phyloP scores from a whole-genome alignment of 1,140 invertebrate genomes.

The Mizuhopecten yessoensis region DNA sequence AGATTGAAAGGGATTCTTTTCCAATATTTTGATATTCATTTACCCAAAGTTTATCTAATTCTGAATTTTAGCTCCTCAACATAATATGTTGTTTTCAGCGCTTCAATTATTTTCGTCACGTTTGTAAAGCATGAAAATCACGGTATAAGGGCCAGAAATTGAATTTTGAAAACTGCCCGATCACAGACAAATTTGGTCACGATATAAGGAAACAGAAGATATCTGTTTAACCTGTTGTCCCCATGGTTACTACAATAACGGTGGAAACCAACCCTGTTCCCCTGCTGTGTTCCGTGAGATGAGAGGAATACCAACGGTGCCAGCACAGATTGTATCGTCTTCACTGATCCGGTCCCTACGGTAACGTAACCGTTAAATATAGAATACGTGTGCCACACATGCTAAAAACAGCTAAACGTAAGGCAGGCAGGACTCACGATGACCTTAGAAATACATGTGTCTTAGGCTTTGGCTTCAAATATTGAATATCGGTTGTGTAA shows the following conservation, averaged over 20 bases:
- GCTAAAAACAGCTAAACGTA: neutral
- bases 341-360: conserved; percentile 79
- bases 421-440: conserved; percentile 29
- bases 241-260: neutral
- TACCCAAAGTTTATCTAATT: no score
- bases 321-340: conserved; percentile 78
- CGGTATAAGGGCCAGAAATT: no score
- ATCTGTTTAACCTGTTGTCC: neutral
- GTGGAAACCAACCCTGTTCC: conserved; percentile 60
- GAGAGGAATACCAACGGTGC: conserved; percentile 63
- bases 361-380: conserved; percentile 9
- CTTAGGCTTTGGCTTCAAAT: no score
- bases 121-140: no score
- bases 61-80: no score
- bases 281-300: conserved; percentile 72
- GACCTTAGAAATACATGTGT: neutral
- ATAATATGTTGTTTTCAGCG: no score
- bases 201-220: neutral
- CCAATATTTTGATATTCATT: no score
- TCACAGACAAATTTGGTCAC: no score
- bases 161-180: no score
- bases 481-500: no score
- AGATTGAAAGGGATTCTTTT: no score
- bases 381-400: neutral
- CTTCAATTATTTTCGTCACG: no score